Percentiles rank a stretch among this genome's conserved stretches.
Conservation (phyloP, 1,140 invertebrate genomes). For the Caligus rogercresseyi region DNA sequence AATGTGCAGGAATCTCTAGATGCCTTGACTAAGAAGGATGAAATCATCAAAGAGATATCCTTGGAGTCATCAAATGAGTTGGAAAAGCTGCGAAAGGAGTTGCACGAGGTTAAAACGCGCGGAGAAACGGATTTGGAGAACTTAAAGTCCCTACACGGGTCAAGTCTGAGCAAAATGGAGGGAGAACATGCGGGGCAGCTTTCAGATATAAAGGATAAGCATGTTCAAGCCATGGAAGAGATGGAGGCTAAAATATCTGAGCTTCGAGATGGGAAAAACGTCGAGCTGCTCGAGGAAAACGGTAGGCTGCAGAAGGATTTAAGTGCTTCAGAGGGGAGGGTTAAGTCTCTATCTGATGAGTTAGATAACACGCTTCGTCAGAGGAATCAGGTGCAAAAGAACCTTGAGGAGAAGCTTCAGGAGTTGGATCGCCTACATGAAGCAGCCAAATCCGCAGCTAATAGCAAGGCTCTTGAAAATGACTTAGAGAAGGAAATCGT, state of each 20-base stretch:
- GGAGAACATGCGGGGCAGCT: neutral
- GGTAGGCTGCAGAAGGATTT: conserved; percentile 24
- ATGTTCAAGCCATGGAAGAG: neutral
- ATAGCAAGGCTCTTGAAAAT: conserved; percentile 1
- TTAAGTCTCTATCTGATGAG: neutral
- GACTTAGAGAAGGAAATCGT: conserved; percentile 17
- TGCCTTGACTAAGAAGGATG: neutral
- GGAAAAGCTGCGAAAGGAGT: neutral
- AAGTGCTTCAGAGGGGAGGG: neutral
- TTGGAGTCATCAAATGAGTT: neutral
- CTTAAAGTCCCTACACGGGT: neutral
- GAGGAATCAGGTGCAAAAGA: neutral
- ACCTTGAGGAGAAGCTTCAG: neutral
- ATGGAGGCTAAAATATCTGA: neutral
- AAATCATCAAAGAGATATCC: neutral
- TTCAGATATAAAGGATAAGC: neutral
- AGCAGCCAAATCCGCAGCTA: neutral
- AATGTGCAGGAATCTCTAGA: neutral
- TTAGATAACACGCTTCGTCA: neutral
- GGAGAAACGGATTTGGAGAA: neutral
- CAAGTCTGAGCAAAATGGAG: neutral
- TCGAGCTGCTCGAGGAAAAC: conserved; percentile 22
- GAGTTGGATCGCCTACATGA: neutral
- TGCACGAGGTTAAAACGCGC: neutral
- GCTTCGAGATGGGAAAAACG: conserved; percentile 21